phyloP scores from a whole-genome alignment of 2,797 vertebrate genomes.

The Chaetodon trifasciatus region DNA sequence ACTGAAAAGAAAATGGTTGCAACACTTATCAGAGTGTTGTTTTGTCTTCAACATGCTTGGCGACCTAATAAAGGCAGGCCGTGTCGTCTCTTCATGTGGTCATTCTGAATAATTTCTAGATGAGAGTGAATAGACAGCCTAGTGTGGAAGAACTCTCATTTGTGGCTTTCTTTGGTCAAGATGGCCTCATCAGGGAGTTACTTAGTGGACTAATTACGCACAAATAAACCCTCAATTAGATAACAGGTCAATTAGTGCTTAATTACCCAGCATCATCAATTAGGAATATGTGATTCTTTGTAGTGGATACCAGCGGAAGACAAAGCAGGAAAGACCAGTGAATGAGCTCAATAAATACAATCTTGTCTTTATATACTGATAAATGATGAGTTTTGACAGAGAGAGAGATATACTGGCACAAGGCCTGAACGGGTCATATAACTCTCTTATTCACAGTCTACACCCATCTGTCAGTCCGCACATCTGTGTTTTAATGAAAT shows the following conservation, averaged over 20 bases:
- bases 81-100: conserved; percentile 13
- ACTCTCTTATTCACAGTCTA: conserved; percentile 43
- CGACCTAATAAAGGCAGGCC: conserved; percentile 19
- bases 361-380: conserved; percentile 20
- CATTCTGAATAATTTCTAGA: conserved; percentile 16
- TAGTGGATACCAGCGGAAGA: conserved; percentile 5
- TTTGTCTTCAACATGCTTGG: conserved; percentile 5
- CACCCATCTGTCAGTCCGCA: conserved; percentile 56
- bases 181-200: conserved; percentile 39
- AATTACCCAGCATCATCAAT: conserved; percentile 46
- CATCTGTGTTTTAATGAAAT: conserved; percentile 82
- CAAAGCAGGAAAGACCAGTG: conserved; percentile 16
- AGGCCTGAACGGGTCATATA: conserved; percentile 5
- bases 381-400: conserved; percentile 28
- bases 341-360: conserved; percentile 21
- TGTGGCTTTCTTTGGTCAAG: conserved; percentile 43
- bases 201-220: conserved; percentile 49
- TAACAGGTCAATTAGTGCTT: conserved; percentile 56
- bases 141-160: conserved; percentile 26
- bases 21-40: conserved; percentile 11
- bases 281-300: conserved; percentile 37
- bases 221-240: conserved; percentile 54
- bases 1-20: conserved; percentile 3
- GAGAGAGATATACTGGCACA: conserved; percentile 1
- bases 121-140: conserved; percentile 24